Percentiles rank a stretch among this genome's conserved stretches.
Conservation (phyloP, 2,113 vertebrate genomes). For the Ovis canadensis region DNA sequence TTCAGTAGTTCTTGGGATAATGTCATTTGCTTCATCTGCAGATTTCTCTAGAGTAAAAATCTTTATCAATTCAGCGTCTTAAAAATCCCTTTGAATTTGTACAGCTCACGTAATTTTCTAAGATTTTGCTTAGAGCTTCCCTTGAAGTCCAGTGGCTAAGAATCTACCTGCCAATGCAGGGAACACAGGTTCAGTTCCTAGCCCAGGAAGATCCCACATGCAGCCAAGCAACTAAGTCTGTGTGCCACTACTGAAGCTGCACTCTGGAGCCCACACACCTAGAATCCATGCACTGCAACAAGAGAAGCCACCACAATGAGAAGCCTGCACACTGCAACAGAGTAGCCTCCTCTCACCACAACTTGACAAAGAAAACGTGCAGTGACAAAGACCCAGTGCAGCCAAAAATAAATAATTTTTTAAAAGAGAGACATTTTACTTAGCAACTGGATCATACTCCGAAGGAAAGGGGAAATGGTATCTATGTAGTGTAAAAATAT, state of each 20-base stretch:
- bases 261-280: background rate
- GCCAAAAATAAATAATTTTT: background rate
- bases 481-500: background rate
- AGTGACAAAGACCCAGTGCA: background rate
- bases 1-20: background rate
- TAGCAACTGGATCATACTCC: background rate
- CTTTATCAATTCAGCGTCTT: background rate
- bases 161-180: background rate
- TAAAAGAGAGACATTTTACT: background rate
- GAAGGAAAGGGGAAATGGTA: background rate
- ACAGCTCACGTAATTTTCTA: background rate
- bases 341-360: background rate
- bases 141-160: background rate
- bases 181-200: background rate
- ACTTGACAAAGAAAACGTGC: background rate
- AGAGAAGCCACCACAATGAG: background rate
- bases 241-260: background rate
- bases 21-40: conserved; percentile 10
- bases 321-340: background rate
- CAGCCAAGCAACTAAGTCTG: background rate
- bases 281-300: background rate
- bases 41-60: background rate
- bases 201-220: background rate
- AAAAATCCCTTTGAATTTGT: conserved; percentile 37
- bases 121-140: background rate